Conservation (phyloP, 2,797 vertebrate species). For the Manis javanica region DNA sequence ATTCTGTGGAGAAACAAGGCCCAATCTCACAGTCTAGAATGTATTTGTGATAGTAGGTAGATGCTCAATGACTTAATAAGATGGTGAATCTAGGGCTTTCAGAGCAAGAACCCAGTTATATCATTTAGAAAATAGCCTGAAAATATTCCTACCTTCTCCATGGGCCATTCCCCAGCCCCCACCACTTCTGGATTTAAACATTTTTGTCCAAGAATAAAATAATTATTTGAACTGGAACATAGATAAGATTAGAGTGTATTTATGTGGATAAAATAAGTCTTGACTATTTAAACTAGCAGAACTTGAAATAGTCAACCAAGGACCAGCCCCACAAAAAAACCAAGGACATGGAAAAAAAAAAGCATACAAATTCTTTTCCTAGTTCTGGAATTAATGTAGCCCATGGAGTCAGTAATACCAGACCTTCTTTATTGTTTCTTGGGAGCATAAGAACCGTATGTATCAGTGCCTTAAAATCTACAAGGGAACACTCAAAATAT, state of each 20-base stretch:
- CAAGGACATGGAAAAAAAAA: not conserved
- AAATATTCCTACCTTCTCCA: not conserved
- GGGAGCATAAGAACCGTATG: not conserved
- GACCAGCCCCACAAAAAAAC: not conserved
- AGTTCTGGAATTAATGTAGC: not conserved
- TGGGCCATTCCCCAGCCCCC: no score
- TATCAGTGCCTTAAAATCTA: not conserved
- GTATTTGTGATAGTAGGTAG: not conserved
- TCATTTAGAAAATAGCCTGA: not conserved
- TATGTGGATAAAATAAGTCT: slow-evolving; percentile 4
- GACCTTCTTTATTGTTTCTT: slow-evolving; percentile 5
- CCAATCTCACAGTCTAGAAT: not conserved
- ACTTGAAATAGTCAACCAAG: not conserved
- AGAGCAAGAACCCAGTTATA: not conserved
- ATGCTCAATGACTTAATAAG: not conserved
- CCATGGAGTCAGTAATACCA: not conserved
- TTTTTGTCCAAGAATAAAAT: not conserved
- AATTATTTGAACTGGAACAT: slow-evolving; percentile 30
- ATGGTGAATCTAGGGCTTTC: not conserved
- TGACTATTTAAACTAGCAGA: slow-evolving; percentile 12
- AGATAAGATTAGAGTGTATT: not conserved
- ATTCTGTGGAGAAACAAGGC: not conserved
- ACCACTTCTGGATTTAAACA: not conserved
- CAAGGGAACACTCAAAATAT: not conserved
- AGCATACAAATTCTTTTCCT: not conserved